These are phyloP conservation scores for Torymus tubicola DNA, from an alignment of 2,888 invertebrate species.

Conservation along the genomic window DNA sequence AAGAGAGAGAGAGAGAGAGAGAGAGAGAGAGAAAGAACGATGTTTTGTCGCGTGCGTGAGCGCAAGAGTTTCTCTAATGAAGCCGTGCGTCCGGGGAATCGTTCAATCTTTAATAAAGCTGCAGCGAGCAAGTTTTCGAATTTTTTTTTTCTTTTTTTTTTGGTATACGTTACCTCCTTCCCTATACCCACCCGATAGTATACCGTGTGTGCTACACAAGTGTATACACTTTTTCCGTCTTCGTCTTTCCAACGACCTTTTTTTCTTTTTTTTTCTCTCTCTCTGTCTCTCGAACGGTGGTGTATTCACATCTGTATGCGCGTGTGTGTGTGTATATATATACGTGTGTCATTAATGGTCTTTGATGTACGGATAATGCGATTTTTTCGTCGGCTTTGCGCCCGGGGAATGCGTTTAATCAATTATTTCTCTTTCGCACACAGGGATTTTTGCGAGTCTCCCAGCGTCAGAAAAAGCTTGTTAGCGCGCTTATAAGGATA, in stretches of 20 bases:
- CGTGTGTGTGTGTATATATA: no score
- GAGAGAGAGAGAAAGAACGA: slow-evolving; percentile 3
- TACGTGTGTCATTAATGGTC: slow-evolving; percentile 40
- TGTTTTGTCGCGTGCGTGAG: slow-evolving; percentile 39
- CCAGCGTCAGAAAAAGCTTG: slow-evolving; percentile 39
- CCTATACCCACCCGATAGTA: background rate
- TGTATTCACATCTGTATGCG: no score
- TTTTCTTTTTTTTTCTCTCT: background rate
- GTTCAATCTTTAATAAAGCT: slow-evolving; percentile 54
- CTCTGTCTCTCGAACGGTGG: background rate
- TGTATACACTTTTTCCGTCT: background rate
- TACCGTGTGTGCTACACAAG: no score
- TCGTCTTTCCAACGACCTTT: background rate
- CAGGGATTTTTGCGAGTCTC: slow-evolving; percentile 6
- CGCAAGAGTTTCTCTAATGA: slow-evolving; percentile 34
- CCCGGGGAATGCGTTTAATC: slow-evolving; percentile 35
- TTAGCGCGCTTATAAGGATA: slow-evolving; percentile 17
- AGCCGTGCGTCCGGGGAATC: slow-evolving; percentile 35
- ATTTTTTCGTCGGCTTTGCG: slow-evolving; percentile 1
- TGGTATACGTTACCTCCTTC: background rate
- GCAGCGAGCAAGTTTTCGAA: slow-evolving; percentile 39
- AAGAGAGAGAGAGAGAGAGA: background rate
- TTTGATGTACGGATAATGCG: slow-evolving; percentile 32
- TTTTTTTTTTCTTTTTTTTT: slow-evolving; percentile 8
- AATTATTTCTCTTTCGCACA: slow-evolving; percentile 35